Conservation (phyloP, 2,888 invertebrate species). For the Agapetus fuscipes region DNA sequence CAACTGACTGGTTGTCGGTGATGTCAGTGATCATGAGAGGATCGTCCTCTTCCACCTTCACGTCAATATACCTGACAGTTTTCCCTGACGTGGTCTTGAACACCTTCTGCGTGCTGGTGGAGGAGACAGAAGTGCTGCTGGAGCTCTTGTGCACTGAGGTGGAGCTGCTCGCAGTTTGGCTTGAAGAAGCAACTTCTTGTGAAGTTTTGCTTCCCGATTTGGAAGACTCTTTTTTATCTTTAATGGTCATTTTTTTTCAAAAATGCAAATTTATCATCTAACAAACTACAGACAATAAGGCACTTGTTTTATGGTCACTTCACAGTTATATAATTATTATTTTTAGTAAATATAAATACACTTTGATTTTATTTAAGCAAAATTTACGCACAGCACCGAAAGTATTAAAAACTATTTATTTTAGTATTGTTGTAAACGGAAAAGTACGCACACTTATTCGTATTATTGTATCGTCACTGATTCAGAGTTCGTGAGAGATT, state of each 20-base stretch:
- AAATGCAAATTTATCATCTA: no score
- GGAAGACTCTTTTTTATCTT: slow-evolving; percentile 15
- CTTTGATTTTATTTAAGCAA: no score
- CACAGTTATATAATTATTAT: background rate
- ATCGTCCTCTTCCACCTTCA: slow-evolving; percentile 46
- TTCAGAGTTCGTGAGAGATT: slow-evolving; percentile 3
- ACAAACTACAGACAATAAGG: slow-evolving; percentile 10
- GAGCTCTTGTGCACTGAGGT: slow-evolving; percentile 37
- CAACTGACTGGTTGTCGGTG: slow-evolving; percentile 38
- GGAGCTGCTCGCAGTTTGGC: slow-evolving; percentile 38
- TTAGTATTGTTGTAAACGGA: no score
- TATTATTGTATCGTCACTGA: no score
- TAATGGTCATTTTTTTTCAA: slow-evolving; percentile 9
- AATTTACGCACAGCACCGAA: no score
- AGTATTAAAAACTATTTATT: no score
- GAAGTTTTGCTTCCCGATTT: no score
- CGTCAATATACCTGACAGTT: slow-evolving; percentile 43
- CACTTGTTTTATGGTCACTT: slow-evolving; percentile 3
- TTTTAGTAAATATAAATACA: no score
- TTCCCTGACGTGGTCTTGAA: slow-evolving; percentile 36
- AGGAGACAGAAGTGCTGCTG: slow-evolving; percentile 21
- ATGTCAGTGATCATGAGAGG: slow-evolving; percentile 46
- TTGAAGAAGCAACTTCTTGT: slow-evolving; percentile 19
- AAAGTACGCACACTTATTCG: no score
- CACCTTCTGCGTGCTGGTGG: slow-evolving; percentile 34